Evolutionary conservation across 2,888 invertebrate genomes (phyloP), one percentile per base, ranked within the genome.

Genomic region (Trissoscelio sp.): DNA sequence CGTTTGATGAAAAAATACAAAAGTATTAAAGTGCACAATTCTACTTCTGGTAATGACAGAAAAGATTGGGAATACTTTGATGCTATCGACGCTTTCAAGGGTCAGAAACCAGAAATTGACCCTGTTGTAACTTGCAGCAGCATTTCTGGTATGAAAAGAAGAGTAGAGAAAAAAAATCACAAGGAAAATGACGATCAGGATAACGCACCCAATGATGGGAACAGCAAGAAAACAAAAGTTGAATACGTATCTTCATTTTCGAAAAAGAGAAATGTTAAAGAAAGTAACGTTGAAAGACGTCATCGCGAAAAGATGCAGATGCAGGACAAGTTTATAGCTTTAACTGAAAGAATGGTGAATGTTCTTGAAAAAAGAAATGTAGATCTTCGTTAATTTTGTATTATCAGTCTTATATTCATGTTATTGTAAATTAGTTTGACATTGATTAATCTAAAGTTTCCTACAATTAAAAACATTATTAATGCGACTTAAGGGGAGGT

Each of bases 401-500:
- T n/a, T n/a, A n/a, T n/a, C n/a, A n/a, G n/a, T n/a, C n/a, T n/a
- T n/a, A n/a, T n/a, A n/a, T n/a, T n/a, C n/a, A n/a, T n/a, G n/a
- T n/a, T n/a, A n/a, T n/a, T n/a, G n/a, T n/a, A n/a, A n/a, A n/a
- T n/a, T n/a, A n/a, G n/a, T n/a, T n/a, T n/a, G n/a, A n/a, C n/a
- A n/a, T n/a, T n/a, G n/a, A n/a, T n/a, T n/a, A n/a, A n/a, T n/a
- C n/a, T n/a, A n/a, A n/a, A n/a, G n/a, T n/a, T n/a, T n/a, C n/a
- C n/a, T n/a, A n/a, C n/a, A n/a, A n/a, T n/a, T n/a, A n/a, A n/a
- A n/a, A n/a, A n/a, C n/a, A n/a, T n/a, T n/a, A n/a, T n/a, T n/a
- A n/a, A 28, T 28, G 28, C 34, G 2, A 60, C 42, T 64, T 31
- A 53, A 53, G 53, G 31, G 53, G 53, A 53, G 53, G 53, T 53